Evolutionary conservation across 1,140 invertebrate species (phyloP).

Genomic region (Drosophila varians): DNA sequence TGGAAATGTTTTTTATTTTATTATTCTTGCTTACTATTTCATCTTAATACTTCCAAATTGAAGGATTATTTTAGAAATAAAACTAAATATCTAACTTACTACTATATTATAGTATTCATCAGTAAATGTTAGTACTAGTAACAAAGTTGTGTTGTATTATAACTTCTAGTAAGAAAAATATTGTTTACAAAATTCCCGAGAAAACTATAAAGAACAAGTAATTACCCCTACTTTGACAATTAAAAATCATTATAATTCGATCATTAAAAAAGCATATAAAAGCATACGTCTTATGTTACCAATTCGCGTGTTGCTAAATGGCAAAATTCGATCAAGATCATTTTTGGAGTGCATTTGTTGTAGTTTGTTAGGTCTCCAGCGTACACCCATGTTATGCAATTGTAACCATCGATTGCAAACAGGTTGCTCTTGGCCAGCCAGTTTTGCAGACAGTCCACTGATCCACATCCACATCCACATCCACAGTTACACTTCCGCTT

Average conservation of each 20-base stretch:
- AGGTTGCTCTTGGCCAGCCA: slow-evolving; percentile 38
- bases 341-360: slow-evolving; percentile 2
- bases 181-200: neutral
- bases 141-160: too few relatives aligned
- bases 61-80: too few relatives aligned
- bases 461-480: slow-evolving; percentile 39
- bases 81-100: too few relatives aligned
- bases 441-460: slow-evolving; percentile 38
- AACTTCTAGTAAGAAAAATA: too few relatives aligned
- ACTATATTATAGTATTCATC: too few relatives aligned
- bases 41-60: too few relatives aligned
- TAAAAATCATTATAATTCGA: slow-evolving; percentile 11
- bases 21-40: too few relatives aligned
- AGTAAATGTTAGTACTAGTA: too few relatives aligned
- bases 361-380: neutral
- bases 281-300: neutral
- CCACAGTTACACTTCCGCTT: slow-evolving; percentile 29
- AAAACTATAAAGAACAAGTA: neutral
- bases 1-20: too few relatives aligned
- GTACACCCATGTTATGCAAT: slow-evolving; percentile 36
- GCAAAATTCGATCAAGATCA: slow-evolving; percentile 35
- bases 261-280: slow-evolving; percentile 1
- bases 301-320: slow-evolving; percentile 38
- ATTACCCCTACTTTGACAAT: neutral
- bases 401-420: slow-evolving; percentile 38